Evolutionary conservation across 2,888 invertebrate genomes (phyloP).

Genomic region (Melieria picta): DNA sequence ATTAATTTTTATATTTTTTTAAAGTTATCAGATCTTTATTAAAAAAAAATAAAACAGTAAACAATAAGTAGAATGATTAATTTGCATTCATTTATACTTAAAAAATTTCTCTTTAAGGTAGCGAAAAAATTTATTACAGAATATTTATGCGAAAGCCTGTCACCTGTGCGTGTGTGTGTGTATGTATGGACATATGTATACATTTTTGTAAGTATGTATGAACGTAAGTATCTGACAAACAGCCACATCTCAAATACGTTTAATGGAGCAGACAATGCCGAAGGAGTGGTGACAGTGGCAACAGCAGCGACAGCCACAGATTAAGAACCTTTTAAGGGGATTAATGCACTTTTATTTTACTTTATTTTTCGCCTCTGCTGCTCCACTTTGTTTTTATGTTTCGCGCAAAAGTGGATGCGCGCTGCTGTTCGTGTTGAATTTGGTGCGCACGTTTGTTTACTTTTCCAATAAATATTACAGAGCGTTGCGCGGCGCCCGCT

Average conservation of each 20-base stretch:
- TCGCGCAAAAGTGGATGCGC: background rate
- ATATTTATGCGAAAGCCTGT: no score
- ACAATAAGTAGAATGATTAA: no score
- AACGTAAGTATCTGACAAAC: background rate
- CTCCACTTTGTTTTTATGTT: background rate
- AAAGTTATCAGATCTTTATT: no score
- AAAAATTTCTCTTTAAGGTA: no score
- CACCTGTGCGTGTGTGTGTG: background rate
- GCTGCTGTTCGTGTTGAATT: constrained; percentile 39
- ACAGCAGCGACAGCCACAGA: constrained; percentile 48
- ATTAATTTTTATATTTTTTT: no score
- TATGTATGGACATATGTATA: background rate
- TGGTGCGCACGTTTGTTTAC: constrained; percentile 41
- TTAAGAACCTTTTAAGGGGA: constrained; percentile 64
- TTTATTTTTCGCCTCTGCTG: constrained; percentile 35
- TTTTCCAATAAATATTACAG: background rate
- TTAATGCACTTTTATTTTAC: constrained; percentile 48
- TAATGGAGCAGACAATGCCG: no score
- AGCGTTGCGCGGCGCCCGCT: no score
- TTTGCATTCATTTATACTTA: no score
- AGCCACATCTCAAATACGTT: no score
- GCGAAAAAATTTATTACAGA: no score
- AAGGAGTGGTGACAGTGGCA: no score
- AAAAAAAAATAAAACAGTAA: no score
- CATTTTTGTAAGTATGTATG: background rate